Base-by-base conservation (phyloP, 64 coral and sea anemone genomes). In the Orbicella faveolata region DNA sequence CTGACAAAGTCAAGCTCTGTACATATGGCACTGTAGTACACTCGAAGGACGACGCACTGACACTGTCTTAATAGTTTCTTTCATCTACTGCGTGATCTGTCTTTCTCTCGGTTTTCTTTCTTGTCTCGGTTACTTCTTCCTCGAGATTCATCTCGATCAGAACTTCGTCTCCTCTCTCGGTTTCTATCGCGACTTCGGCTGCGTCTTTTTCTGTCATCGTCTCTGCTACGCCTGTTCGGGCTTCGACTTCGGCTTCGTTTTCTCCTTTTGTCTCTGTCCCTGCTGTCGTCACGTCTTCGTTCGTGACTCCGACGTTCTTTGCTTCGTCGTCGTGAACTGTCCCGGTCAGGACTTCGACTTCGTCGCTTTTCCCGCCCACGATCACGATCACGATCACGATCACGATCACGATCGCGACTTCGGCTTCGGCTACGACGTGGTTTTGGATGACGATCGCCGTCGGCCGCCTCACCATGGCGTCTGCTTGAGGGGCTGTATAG, bases 151-250 rank as follows among this genome's bases (percentile, higher is more conserved):
- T 80, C 54, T n/a, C 79, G 33, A 54, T 92, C 83, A 30, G 36
- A 9, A 84, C 91, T 93, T 76, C 87, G 78, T 72, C 89, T 90
- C 17, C 51, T 91, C 36, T 75, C 89, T 36, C 83, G 86, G 36
- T 91, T 89, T 80, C 76, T 91, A 78, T 87, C 93, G 20, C 94
- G 91, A 86, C 94, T 93, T 59, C 86, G 69, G 53, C 94, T 96
- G 7, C 91, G 81, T 75, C 80, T 91, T 84, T 88, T 77, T 63
- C 85, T 87, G 36, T 91, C 91, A 0, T 86, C 81, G 76, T 76
- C 84, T 35, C 89, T 84, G 20, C 82, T 84, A 17, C 72, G 74
- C 35, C 84, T 94, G 52, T 74, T 75, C n/a, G 36, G 80, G 82
- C 90, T 92, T 7, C 79, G 87, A 59, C 94, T 96, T 41, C 92